A percentile compares a stretch with the other conserved stretches of the same genome.
Evolutionary conservation across 2,113 vertebrate species (phyloP).

Genomic region (Miniopterus natalensis): DNA sequence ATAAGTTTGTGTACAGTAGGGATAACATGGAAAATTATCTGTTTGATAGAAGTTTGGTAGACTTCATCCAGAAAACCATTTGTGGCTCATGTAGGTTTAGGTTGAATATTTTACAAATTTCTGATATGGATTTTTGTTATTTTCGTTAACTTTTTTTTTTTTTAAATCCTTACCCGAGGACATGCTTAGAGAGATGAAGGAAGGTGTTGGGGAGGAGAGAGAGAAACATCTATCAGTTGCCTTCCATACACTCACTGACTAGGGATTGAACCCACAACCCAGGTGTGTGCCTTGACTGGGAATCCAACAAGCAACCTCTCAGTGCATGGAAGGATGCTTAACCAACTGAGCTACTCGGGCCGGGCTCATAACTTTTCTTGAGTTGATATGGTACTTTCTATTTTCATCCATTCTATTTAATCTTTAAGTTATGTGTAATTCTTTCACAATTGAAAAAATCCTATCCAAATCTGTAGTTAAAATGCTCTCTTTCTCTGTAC

Average conservation of each 20-base stretch:
- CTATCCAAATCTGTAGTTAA: conserved; percentile 6
- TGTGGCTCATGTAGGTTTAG: conserved; percentile 25
- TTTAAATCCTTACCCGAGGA: background rate
- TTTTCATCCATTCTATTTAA: conserved; percentile 57
- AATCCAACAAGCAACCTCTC: background rate
- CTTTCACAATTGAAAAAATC: conserved; percentile 2
- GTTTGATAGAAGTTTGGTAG: background rate
- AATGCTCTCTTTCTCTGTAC: background rate
- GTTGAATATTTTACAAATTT: conserved; percentile 27
- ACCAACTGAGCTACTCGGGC: background rate
- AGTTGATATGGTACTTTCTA: conserved; percentile 27
- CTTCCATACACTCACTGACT: background rate
- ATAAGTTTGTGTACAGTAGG: background rate
- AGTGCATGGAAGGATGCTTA: background rate
- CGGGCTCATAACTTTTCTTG: conserved; percentile 18
- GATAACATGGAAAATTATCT: conserved; percentile 1
- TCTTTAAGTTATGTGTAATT: conserved; percentile 11
- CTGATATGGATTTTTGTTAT: background rate
- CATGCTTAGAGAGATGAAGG: background rate
- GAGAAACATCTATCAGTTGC: background rate
- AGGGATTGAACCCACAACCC: background rate
- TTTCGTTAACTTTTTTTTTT: conserved; percentile 24
- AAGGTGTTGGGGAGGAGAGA: background rate
- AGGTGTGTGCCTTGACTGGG: background rate
- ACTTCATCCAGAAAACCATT: conserved; percentile 19